phyloP scores from a whole-genome alignment of 2,888 invertebrate genomes.

The Nomada goodeniana region DNA sequence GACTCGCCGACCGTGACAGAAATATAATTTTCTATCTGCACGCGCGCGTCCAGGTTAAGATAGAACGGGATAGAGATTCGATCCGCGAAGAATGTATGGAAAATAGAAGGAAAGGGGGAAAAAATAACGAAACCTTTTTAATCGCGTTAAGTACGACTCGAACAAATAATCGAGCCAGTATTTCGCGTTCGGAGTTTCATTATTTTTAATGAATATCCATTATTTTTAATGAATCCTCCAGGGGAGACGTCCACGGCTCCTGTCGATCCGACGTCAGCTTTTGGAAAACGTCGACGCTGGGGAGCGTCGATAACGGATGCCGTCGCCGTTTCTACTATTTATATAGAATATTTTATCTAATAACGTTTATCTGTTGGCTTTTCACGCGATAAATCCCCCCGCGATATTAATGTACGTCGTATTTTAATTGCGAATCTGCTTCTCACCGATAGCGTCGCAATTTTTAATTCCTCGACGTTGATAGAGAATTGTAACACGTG shows the following conservation, averaged over 20 bases:
- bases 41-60: slow-evolving; percentile 16
- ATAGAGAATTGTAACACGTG: too few species aligned
- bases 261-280: slow-evolving; percentile 39
- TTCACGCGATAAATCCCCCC: slow-evolving; percentile 54
- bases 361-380: slow-evolving; percentile 58
- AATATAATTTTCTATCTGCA: slow-evolving; percentile 51
- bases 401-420: slow-evolving; percentile 30
- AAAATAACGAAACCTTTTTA: slow-evolving; percentile 54
- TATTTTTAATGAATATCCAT: slow-evolving; percentile 67
- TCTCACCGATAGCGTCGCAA: neutral
- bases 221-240: slow-evolving; percentile 61
- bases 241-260: slow-evolving; percentile 39
- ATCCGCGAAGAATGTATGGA: slow-evolving; percentile 4
- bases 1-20: slow-evolving; percentile 41
- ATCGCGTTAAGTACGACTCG: slow-evolving; percentile 55
- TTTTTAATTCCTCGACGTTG: neutral
- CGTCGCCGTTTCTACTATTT: slow-evolving; percentile 11
- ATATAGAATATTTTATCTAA: slow-evolving; percentile 31
- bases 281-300: slow-evolving; percentile 47
- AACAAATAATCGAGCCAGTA: slow-evolving; percentile 62
- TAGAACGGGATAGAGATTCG: slow-evolving; percentile 21
- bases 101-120: neutral
- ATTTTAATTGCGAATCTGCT: slow-evolving; percentile 14
- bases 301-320: slow-evolving; percentile 58
- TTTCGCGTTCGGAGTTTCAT: slow-evolving; percentile 58